Conservation (phyloP, 2,888 invertebrate species). For the Creontiades dilutus region DNA sequence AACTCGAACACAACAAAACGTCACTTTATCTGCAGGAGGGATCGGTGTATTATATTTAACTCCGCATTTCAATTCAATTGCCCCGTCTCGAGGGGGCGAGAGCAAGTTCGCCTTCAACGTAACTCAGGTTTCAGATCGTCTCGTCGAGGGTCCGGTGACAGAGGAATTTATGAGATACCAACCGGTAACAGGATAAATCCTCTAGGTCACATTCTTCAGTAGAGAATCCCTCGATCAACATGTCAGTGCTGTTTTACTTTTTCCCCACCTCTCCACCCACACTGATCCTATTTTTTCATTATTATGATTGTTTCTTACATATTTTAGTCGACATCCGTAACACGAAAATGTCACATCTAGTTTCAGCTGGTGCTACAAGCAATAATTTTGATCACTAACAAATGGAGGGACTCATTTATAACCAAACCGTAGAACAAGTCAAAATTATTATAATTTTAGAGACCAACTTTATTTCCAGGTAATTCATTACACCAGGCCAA, state of each 20-base stretch:
- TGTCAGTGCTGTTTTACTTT: background rate
- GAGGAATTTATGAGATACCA: slow-evolving; percentile 33
- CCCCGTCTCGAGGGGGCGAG: slow-evolving; percentile 9
- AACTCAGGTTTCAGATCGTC: background rate
- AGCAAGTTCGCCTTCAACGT: slow-evolving; percentile 23
- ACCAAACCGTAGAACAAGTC: too few species aligned
- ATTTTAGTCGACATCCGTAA: too few species aligned
- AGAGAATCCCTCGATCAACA: background rate
- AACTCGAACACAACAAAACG: background rate
- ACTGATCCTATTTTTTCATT: too few species aligned
- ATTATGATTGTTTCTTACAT: too few species aligned
- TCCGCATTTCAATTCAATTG: slow-evolving; percentile 35
- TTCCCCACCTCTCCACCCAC: background rate
- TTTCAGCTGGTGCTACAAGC: too few species aligned
- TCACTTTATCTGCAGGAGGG: background rate
- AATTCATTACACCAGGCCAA: too few species aligned
- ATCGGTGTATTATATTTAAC: slow-evolving; percentile 22
- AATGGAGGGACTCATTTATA: too few species aligned
- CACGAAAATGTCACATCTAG: too few species aligned
- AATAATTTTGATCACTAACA: too few species aligned
- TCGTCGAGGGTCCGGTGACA: slow-evolving; percentile 8
- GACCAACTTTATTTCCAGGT: too few species aligned
- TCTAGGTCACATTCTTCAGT: slow-evolving; percentile 2
- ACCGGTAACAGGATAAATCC: slow-evolving; percentile 28
- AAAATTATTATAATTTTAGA: too few species aligned